Percentiles rank a stretch among this genome's conserved stretches.
Conservation (phyloP, 2,797 vertebrate genomes). For the Trachurus trachurus region DNA sequence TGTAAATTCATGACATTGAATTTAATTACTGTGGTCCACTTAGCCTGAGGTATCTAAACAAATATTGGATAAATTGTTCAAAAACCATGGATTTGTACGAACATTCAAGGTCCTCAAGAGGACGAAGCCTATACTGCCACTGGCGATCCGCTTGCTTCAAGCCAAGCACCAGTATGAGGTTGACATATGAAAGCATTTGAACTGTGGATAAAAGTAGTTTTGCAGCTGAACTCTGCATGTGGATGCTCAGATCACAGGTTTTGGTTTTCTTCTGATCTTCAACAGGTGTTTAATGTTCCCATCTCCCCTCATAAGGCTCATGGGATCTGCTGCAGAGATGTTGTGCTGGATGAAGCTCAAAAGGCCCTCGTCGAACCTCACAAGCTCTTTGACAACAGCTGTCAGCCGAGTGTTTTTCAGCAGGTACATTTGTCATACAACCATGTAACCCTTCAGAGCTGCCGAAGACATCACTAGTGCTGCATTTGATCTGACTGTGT, state of each 20-base stretch:
- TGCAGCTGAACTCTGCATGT: slow-evolving; percentile 18
- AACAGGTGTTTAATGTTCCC: slow-evolving; percentile 17
- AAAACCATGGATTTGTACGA: too few species aligned
- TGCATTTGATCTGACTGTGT: neutral
- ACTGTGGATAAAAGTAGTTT: slow-evolving; percentile 10
- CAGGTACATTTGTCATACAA: neutral
- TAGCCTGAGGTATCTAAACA: too few species aligned
- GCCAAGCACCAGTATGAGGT: too few species aligned
- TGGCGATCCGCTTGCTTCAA: too few species aligned
- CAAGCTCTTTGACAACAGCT: neutral
- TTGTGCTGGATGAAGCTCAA: slow-evolving; percentile 6
- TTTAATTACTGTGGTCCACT: too few species aligned
- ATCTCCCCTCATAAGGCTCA: neutral
- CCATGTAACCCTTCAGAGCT: neutral
- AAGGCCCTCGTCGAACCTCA: slow-evolving; percentile 5
- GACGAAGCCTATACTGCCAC: too few species aligned
- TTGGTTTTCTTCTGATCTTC: neutral
- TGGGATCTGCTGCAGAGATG: neutral
- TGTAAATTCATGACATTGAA: too few species aligned
- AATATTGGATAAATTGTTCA: too few species aligned
- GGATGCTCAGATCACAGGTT: neutral
- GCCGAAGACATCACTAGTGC: neutral
- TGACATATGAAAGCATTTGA: neutral
- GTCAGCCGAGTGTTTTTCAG: neutral
- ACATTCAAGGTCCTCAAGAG: too few species aligned